phyloP scores from a whole-genome alignment of 2,113 vertebrate species.

The Actenoides lindsayi region DNA sequence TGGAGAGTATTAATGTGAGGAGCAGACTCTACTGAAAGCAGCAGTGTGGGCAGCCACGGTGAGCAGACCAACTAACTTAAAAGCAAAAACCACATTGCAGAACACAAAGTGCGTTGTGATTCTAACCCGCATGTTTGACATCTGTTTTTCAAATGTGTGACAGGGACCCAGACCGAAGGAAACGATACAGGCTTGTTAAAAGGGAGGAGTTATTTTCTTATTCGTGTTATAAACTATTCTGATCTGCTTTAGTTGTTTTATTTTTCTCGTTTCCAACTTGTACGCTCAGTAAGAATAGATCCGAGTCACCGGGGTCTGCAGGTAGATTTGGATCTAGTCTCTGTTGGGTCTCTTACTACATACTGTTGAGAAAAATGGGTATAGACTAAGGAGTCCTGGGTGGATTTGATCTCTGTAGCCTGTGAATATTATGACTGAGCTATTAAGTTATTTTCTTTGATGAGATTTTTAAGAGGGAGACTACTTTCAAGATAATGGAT shows the following conservation, averaged over 20 bases:
- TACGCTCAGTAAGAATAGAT: not conserved
- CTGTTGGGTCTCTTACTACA: not conserved
- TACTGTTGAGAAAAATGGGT: not conserved
- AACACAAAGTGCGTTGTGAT: not conserved
- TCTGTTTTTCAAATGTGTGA: not conserved
- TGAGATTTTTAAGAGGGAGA: conserved; percentile 6
- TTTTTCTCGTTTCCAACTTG: not conserved
- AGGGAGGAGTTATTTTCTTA: not conserved
- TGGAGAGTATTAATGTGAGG: conserved; percentile 18
- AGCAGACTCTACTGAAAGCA: not conserved
- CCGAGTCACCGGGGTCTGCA: not conserved
- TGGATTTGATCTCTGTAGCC: not conserved
- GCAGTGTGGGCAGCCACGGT: not conserved
- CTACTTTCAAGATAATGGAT: conserved; percentile 16
- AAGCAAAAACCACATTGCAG: not conserved
- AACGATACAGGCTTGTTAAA: not conserved
- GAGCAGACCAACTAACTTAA: not conserved
- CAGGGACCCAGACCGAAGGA: not conserved
- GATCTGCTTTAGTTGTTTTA: not conserved
- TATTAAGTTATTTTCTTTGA: conserved; percentile 10
- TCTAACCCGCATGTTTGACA: not conserved
- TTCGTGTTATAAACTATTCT: not conserved
- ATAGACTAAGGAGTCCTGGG: not conserved
- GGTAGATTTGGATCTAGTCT: not conserved
- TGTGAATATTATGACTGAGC: not conserved